Evolutionary conservation across 2,113 vertebrate genomes (phyloP).

Genomic region (Spea bombifrons): DNA sequence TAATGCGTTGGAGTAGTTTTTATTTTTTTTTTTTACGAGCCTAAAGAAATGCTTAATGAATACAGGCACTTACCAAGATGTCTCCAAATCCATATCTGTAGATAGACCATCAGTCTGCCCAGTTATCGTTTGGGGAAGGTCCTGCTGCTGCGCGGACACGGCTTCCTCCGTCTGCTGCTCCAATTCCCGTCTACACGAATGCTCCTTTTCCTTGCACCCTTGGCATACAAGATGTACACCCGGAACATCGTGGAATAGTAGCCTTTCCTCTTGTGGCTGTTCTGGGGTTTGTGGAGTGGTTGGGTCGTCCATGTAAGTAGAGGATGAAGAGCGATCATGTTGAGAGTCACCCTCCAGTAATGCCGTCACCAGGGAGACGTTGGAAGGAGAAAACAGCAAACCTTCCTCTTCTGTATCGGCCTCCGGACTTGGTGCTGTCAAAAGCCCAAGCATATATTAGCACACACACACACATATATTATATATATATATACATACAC

Average conservation of each 20-base stretch:
- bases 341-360: conserved; percentile 18
- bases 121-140: not conserved
- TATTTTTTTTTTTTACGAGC: not conserved
- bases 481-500: no score
- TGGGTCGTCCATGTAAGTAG: not conserved
- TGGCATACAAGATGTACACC: conserved; percentile 4
- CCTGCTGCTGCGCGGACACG: not conserved
- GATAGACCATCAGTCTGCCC: conserved; percentile 1
- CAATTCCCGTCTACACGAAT: not conserved
- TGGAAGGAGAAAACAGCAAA: conserved; percentile 42
- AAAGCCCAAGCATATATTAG: not conserved
- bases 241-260: not conserved
- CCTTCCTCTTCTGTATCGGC: not conserved
- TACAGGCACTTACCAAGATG: conserved; percentile 7
- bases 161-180: not conserved
- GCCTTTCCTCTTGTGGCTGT: not conserved
- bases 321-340: not conserved
- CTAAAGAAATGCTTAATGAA: not conserved
- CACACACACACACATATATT: no score
- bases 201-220: not conserved
- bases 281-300: not conserved
- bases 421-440: not conserved
- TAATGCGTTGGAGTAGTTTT: no score
- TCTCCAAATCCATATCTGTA: not conserved
- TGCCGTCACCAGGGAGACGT: conserved; percentile 13